Percentiles rank a stretch among this genome's conserved stretches.
phyloP scores from a whole-genome alignment of 1,140 invertebrate species.

The Ceratina australensis region DNA sequence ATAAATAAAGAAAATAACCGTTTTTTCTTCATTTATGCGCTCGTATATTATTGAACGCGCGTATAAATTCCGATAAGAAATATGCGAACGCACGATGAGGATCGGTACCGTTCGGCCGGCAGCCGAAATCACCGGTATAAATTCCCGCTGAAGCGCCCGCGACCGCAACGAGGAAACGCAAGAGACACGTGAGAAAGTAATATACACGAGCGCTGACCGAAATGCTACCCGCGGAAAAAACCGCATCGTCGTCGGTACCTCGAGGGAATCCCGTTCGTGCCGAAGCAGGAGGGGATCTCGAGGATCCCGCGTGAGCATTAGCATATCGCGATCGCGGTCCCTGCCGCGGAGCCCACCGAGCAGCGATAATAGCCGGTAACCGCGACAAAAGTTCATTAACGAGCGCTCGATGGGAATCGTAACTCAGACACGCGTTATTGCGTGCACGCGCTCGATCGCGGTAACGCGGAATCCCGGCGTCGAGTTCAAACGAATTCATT shows the following conservation, averaged over 20 bases:
- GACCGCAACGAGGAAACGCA: conserved; percentile 54
- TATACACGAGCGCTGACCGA: conserved; percentile 20
- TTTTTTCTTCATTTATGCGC: too few species aligned
- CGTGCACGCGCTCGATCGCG: conserved; percentile 12
- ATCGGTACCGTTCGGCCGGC: not conserved
- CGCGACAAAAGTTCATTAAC: conserved; percentile 48
- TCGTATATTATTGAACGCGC: too few species aligned
- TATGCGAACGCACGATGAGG: too few species aligned
- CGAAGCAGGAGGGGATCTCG: not conserved
- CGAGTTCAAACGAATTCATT: conserved; percentile 15
- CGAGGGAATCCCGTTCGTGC: conserved; percentile 6
- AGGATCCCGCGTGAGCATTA: conserved; percentile 28
- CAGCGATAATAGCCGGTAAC: conserved; percentile 20
- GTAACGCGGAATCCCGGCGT: not conserved
- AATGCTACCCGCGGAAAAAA: conserved; percentile 35
- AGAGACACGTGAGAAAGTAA: conserved; percentile 46
- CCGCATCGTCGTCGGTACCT: not conserved
- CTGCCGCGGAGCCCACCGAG: not conserved
- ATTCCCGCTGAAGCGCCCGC: conserved; percentile 11
- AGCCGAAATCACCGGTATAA: conserved; percentile 8
- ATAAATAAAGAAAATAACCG: too few species aligned
- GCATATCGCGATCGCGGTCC: conserved; percentile 35
- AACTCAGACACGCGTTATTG: conserved; percentile 18
- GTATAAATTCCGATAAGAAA: too few species aligned
- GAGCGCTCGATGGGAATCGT: conserved; percentile 31